phyloP scores from a whole-genome alignment of 2,888 invertebrate species.

The Catonia carolina region DNA sequence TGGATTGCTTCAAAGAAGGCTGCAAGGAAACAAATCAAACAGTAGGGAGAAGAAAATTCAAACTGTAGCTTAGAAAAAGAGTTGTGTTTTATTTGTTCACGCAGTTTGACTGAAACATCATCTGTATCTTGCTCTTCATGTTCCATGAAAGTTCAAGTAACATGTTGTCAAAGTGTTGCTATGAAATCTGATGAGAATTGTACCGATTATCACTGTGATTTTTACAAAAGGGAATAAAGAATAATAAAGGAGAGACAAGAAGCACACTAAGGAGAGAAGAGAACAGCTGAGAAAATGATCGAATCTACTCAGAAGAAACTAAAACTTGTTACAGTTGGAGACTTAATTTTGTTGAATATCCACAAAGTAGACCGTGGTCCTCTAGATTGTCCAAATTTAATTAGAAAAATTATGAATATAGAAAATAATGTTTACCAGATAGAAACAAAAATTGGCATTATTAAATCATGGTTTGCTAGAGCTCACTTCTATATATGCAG shows the following conservation, averaged over 20 bases:
- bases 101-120: no score
- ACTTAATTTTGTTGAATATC: not conserved
- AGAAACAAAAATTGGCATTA: slow-evolving; percentile 6
- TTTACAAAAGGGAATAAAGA: no score
- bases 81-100: no score
- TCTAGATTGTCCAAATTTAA: slow-evolving; percentile 3
- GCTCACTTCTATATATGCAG: no score
- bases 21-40: not conserved
- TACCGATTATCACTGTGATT: no score
- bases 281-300: not conserved
- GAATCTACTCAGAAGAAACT: not conserved
- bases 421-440: slow-evolving; percentile 16
- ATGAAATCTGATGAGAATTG: no score
- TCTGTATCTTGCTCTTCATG: not conserved
- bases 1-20: not conserved
- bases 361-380: slow-evolving; percentile 10
- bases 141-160: not conserved
- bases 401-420: slow-evolving; percentile 2
- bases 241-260: not conserved
- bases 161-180: no score
- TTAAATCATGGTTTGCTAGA: no score
- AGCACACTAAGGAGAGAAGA: not conserved
- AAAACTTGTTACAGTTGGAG: no score
- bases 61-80: no score
- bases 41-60: not conserved